phyloP scores from a whole-genome alignment of 2,888 invertebrate genomes.

The Criorhina ranunculi region DNA sequence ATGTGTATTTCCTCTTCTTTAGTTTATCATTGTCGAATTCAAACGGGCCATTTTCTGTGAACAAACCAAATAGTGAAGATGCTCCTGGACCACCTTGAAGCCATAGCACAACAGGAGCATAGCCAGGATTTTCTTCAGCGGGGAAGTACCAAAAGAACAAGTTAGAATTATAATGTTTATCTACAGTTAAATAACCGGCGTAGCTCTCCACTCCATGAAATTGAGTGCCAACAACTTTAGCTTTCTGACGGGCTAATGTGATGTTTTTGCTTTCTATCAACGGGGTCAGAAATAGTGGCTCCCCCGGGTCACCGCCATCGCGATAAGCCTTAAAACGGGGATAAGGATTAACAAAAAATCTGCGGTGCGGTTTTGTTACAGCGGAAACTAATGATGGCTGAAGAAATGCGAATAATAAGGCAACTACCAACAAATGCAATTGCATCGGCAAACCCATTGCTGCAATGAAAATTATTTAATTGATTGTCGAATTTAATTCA shows the following conservation, averaged over 20 bases:
- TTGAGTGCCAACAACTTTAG: constrained; percentile 81
- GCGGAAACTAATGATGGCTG: constrained; percentile 2
- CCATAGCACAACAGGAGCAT: constrained; percentile 92
- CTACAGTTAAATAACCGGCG: constrained; percentile 91
- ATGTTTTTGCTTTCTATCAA: constrained; percentile 82
- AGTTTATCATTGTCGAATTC: constrained; percentile 85
- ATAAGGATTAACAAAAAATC: constrained; percentile 84
- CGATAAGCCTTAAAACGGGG: constrained; percentile 80
- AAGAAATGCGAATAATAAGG: constrained; percentile 16
- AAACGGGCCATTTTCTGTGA: constrained; percentile 93
- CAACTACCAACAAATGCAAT: background rate
- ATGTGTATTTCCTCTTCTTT: constrained; percentile 89
- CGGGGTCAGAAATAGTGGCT: constrained; percentile 84
- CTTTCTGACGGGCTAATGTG: constrained; percentile 83
- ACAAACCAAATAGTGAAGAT: constrained; percentile 91
- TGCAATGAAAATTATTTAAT: background rate
- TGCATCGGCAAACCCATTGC: constrained; percentile 3
- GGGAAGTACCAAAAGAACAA: constrained; percentile 97
- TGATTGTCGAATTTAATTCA: background rate
- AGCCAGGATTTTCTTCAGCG: constrained; percentile 85
- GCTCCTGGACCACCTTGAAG: constrained; percentile 94
- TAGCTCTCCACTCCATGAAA: constrained; percentile 85
- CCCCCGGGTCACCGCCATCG: constrained; percentile 83
- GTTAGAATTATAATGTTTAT: constrained; percentile 91
- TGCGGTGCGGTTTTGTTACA: constrained; percentile 73